Conservation (phyloP, 2,888 invertebrate genomes). For the Diaperis boleti region DNA sequence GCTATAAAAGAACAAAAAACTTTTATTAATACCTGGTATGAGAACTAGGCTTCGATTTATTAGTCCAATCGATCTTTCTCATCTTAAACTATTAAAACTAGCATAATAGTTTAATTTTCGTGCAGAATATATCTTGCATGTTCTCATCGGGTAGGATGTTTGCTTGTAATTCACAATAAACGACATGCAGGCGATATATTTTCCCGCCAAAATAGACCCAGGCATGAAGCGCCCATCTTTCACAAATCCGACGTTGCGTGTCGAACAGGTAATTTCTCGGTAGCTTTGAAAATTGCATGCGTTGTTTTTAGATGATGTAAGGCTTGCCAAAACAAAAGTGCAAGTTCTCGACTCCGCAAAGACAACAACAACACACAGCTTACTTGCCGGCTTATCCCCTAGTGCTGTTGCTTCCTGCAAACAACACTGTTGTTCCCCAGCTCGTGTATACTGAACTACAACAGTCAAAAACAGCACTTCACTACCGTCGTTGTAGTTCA, state of each 20-base stretch:
- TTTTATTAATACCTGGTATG: no score
- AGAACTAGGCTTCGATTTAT: no score
- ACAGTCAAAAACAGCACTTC: slow-evolving; percentile 33
- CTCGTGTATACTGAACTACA: slow-evolving; percentile 15
- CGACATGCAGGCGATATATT: no score
- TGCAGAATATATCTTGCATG: no score
- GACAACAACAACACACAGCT: slow-evolving; percentile 30
- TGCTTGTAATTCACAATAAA: no score
- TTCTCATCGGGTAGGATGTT: no score
- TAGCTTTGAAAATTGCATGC: slow-evolving; percentile 2
- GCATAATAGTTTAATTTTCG: no score
- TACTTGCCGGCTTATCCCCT: slow-evolving; percentile 34
- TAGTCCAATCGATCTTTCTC: no score
- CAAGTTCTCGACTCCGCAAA: slow-evolving; percentile 11
- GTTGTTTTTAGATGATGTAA: slow-evolving; percentile 17
- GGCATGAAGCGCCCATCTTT: neutral
- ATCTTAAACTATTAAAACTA: no score
- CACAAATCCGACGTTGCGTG: neutral
- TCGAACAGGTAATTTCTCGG: neutral
- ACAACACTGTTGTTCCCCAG: slow-evolving; percentile 25
- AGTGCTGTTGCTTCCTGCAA: slow-evolving; percentile 5
- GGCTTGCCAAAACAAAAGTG: slow-evolving; percentile 17
- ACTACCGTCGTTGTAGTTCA: slow-evolving; percentile 46
- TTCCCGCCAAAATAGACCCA: neutral
- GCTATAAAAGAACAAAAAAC: no score